Evolutionary conservation across 2,888 invertebrate species (phyloP), one percentile per base, ranked within the genome.

Genomic region (Metacarcinus magister): DNA sequence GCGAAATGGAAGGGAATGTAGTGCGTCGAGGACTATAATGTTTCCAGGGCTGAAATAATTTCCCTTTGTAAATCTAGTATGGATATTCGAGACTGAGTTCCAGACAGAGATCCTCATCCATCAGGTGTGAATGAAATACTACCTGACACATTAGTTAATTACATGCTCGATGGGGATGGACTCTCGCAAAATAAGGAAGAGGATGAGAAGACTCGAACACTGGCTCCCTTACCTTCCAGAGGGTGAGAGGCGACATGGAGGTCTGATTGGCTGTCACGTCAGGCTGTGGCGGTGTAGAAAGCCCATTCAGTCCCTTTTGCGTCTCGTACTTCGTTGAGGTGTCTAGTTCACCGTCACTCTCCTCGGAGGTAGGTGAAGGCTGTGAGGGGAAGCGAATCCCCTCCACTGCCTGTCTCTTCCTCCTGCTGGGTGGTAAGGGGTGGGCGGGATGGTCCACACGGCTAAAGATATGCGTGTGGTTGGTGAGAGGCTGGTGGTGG

Each of bases 261-360:
- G 48, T 94, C 54, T 82, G 94, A 23, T 94, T 94, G 13, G 28
- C 87, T 8, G 43, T 32, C 75, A 0, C 75, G 97, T 98, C 95
- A 97, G 98, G 98, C 98, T 87, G 87, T 32, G 32, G 87, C 10
- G 39, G 87, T 10, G 13, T 87, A 39, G 87, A 87, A 8, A 87
- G 10, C 23, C 28, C 75, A n/a, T 10, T 75, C 87, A 13, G 39
- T 4, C 16, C 87, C 32, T 19, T 39, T 16, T 87, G 13, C 39
- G 39, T 87, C 0, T 5, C 2, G 28, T 82, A 23, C 75, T n/a
- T 82, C 32, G 32, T n/a, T 7, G 67, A 67, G 10, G 54, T 2
- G n/a, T 87, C 87, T 5, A 16, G 13, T 10, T 39, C 39, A 0
- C 32, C 87, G 4, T 19, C 39, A 23, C 23, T 23, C 16, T 39